Base-by-base conservation (phyloP, 2,797 vertebrate species). In the Myotis daubentonii region DNA sequence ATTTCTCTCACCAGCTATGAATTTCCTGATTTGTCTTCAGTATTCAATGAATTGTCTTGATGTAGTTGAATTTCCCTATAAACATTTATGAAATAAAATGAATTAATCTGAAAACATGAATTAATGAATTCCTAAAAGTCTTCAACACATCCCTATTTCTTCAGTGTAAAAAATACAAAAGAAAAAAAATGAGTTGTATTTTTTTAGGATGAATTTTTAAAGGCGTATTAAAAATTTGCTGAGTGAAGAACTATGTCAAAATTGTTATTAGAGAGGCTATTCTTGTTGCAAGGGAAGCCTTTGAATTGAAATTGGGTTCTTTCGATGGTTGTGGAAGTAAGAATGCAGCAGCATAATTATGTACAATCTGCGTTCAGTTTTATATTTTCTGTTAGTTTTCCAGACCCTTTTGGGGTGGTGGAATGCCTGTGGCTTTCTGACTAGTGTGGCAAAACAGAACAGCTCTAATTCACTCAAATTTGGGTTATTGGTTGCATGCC, bases 371-470 rank as follows among this genome's bases (percentile, higher is more conserved):
- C 41, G n/a, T 89, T 94, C 81, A 2, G 57, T 72, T 91, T 94
- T 83, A 72, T 93, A 60, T 71, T 95, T 83, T 95, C 90, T 15
- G 0, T 95, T 88, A 78, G 12, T 71, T 96, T 76, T 93, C 88
- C 88, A 94, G 88, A 84, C 78, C 82, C 16, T 87, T 84, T 79
- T 68, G 81, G 92, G 88, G 87, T 80, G 86, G 53, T 93, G 75
- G 83, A 87, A 97, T 97, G 96, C 93, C 95, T 97, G 96, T 96
- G 96, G 97, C 90, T 97, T 97, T 92, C 71, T 87, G 80, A 92
- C 71, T 91, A 83, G 85, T 87, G 88, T 84, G 84, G 94, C 94
- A 87, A 95, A 96, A 89, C 60, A 88, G 88, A 95, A 82, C n/a
- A 91, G 49, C 92, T 81, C 88, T 94, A 97, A 97, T 96, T 97